A percentile compares a stretch with the other conserved stretches of the same genome.
These are phyloP conservation scores for Hippocampus mohnikei DNA, from an alignment of 2,113 vertebrate species.

Conservation along the genomic window DNA sequence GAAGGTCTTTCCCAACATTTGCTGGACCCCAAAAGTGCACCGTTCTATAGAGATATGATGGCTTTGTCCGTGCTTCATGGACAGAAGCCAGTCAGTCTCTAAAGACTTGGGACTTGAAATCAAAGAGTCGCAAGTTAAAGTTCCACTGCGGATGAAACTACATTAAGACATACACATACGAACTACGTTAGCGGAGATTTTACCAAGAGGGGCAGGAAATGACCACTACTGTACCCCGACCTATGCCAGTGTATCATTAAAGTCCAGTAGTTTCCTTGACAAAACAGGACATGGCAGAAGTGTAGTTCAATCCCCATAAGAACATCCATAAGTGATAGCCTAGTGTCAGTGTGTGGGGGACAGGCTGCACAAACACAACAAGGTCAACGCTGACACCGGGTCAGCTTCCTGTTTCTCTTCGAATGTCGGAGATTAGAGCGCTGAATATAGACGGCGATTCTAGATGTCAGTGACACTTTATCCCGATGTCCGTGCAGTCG, in stretches of 20 bases:
- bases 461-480: conserved; percentile 55
- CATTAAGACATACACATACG: background rate
- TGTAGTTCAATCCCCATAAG: conserved; percentile 2
- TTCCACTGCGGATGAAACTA: background rate
- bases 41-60: background rate
- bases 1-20: conserved; percentile 4
- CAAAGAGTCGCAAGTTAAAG: too few relatives aligned
- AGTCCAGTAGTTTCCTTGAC: background rate
- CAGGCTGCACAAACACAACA: conserved; percentile 47
- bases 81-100: too few relatives aligned
- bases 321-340: conserved; percentile 1
- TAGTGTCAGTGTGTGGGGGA: conserved; percentile 8
- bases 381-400: conserved; percentile 51
- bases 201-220: background rate
- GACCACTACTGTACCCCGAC: background rate
- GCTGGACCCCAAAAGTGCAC: background rate
- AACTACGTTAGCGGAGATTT: background rate
- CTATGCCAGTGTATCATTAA: background rate
- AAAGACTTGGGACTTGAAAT: too few relatives aligned
- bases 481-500: conserved; percentile 52
- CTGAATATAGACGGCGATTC: conserved; percentile 63
- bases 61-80: background rate
- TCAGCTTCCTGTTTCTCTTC: conserved; percentile 62
- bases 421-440: conserved; percentile 59
- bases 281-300: conserved; percentile 4